Evolutionary conservation across 2,888 invertebrate genomes (phyloP), one percentile per base, ranked within the genome.

Genomic region (Odontocolon sp.): DNA sequence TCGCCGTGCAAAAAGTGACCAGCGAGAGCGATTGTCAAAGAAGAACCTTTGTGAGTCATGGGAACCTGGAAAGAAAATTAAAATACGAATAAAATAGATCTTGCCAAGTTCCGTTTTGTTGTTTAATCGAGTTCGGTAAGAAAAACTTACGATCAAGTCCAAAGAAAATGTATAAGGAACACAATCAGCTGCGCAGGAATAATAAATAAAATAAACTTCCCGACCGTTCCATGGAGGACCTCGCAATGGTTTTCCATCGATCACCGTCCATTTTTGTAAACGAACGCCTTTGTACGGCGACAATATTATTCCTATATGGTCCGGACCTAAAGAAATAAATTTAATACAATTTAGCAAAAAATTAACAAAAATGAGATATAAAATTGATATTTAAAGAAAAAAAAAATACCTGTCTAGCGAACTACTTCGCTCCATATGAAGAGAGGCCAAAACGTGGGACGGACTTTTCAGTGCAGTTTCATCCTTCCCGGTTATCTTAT

Each of bases 141-240:
- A 28, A 75, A 72, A 81, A 90, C 92, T 90, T 89, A 94, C 94
- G 89, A 92, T 91, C 69, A 95, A 91, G 85, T 94, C 92, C 64
- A 94, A 85, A 85, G 93, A 92, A 88, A 94, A 92, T 83, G 91
- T 87, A 88, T 93, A 93, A 40, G 92, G 93, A 69, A 90, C 91
- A 42, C 93, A 92, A 80, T 92, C 90, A 56, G 92, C 90, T 16
- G 93, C 94, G 87, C 93, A 93, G n/a, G 93, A 93, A 87, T 94
- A 94, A 88, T 94, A 94, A 75, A 94, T 91, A 86, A 94, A 95
- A 88, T 94, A 95, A 0, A 94, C 93, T 69, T 93, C 91, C 66
- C 93, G 90, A 2, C 90, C 90, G 75, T 94, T 91, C 90, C 93
- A 92, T 18, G 90, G 90, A 8, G 92, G 91, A 5, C 93, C 93